These are phyloP conservation scores for Lasioglossum marginatum DNA, from an alignment of 2,888 invertebrate species.

Conservation along the genomic window DNA sequence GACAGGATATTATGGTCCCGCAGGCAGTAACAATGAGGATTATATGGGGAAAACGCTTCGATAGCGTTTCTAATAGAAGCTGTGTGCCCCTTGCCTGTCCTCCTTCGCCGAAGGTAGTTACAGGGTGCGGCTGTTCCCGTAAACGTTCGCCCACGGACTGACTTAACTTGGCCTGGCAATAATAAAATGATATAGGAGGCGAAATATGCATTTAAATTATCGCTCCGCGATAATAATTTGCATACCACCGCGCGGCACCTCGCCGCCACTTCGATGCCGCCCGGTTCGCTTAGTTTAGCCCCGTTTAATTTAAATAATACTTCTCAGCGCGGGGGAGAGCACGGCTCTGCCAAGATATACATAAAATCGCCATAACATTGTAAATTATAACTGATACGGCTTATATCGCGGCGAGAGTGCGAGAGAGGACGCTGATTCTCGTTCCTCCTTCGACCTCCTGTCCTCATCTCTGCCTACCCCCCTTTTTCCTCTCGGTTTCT, in stretches of 20 bases:
- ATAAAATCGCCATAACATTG: slow-evolving; percentile 85
- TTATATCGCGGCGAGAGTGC: slow-evolving; percentile 77
- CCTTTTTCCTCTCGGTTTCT: background rate
- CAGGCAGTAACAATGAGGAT: slow-evolving; percentile 80
- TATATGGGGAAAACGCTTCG: slow-evolving; percentile 80
- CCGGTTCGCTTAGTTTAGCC: slow-evolving; percentile 84
- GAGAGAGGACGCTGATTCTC: background rate
- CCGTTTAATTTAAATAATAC: slow-evolving; percentile 85
- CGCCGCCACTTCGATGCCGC: slow-evolving; percentile 73
- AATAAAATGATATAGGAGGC: slow-evolving; percentile 85
- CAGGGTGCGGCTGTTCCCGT: slow-evolving; percentile 67
- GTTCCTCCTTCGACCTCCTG: slow-evolving; percentile 32
- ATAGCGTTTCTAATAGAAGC: slow-evolving; percentile 80
- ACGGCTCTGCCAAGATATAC: slow-evolving; percentile 82
- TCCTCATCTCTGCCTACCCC: slow-evolving; percentile 16
- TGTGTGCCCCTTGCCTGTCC: slow-evolving; percentile 28
- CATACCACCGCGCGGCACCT: slow-evolving; percentile 81
- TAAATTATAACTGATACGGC: slow-evolving; percentile 85
- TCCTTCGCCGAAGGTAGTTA: slow-evolving; percentile 33
- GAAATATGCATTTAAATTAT: slow-evolving; percentile 85
- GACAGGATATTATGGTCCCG: slow-evolving; percentile 79
- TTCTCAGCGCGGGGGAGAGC: slow-evolving; percentile 78
- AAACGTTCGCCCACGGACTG: slow-evolving; percentile 78
- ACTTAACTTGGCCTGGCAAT: slow-evolving; percentile 83
- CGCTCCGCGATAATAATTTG: slow-evolving; percentile 85